Percentiles rank a stretch among this genome's conserved stretches.
phyloP scores from a whole-genome alignment of 2,888 invertebrate species.

The Reticulitermes lucifugus region DNA sequence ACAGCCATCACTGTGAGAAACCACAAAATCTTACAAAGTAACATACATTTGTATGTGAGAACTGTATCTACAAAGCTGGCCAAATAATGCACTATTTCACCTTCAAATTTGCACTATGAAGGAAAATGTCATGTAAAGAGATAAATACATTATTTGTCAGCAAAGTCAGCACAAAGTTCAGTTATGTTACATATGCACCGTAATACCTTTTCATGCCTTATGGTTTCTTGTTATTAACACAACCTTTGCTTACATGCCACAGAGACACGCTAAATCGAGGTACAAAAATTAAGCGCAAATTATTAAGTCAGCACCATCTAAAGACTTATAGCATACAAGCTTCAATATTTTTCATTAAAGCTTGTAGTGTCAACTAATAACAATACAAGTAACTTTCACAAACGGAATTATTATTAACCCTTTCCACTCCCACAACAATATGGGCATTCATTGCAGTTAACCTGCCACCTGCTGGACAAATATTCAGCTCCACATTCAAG shows the following conservation, averaged over 20 bases:
- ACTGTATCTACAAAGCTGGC: no score
- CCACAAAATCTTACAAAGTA: no score
- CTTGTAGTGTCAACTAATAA: neutral
- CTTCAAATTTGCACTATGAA: no score
- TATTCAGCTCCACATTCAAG: no score
- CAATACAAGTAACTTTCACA: neutral
- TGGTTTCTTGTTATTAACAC: neutral
- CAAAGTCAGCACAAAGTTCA: neutral
- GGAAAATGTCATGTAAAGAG: no score
- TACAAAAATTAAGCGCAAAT: neutral
- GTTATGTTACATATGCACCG: neutral
- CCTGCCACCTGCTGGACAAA: no score
- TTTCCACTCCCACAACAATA: no score
- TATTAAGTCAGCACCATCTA: neutral
- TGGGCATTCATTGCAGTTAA: no score
- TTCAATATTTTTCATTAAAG: conserved; percentile 2
- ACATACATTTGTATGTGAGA: no score
- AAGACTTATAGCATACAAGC: neutral
- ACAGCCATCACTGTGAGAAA: no score
- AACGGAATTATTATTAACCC: neutral
- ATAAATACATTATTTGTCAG: no score
- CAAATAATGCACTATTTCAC: no score
- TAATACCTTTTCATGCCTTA: neutral
- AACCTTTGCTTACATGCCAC: neutral
- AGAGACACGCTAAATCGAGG: neutral